phyloP scores from a whole-genome alignment of 1,140 invertebrate genomes.

The Oscheius sp. region DNA sequence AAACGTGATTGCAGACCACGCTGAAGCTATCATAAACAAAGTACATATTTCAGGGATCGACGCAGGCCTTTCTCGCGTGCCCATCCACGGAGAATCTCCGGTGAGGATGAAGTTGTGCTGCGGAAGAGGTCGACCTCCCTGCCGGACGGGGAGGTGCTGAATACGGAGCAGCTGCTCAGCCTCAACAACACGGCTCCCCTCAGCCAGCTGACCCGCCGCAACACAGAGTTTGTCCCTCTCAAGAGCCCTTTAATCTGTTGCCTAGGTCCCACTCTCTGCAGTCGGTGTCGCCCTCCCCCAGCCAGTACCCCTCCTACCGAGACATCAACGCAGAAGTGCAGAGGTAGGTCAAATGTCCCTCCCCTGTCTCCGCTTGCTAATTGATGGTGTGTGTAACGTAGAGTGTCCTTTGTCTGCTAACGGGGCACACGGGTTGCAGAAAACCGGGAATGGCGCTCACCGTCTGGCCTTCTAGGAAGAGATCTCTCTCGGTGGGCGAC shows the following conservation, averaged over 20 bases:
- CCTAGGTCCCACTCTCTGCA: conserved; percentile 8
- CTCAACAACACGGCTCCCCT: conserved; percentile 10
- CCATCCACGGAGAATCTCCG: neutral
- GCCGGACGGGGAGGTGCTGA: conserved; percentile 28
- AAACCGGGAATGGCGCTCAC: conserved; percentile 29
- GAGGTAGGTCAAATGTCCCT: conserved; percentile 2
- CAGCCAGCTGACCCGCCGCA: neutral
- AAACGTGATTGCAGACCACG: neutral
- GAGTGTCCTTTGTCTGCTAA: neutral
- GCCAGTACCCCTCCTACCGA: conserved; percentile 34
- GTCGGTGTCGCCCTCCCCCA: conserved; percentile 13
- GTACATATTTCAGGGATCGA: neutral
- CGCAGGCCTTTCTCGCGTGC: neutral
- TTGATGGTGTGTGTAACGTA: neutral
- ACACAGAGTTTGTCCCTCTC: neutral
- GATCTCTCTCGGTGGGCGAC: conserved; percentile 33
- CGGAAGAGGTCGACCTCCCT: conserved; percentile 30
- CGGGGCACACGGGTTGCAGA: neutral
- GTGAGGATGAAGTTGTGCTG: neutral
- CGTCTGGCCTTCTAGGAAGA: conserved; percentile 22
- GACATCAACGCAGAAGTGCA: conserved; percentile 22
- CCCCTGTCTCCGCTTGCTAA: neutral
- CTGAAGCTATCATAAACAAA: neutral
- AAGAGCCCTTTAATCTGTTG: neutral
- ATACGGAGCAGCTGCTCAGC: conserved; percentile 11